Evolutionary conservation across 2,888 invertebrate genomes (phyloP), one percentile per base, ranked within the genome.

Genomic region (Cosmia trapezina): DNA sequence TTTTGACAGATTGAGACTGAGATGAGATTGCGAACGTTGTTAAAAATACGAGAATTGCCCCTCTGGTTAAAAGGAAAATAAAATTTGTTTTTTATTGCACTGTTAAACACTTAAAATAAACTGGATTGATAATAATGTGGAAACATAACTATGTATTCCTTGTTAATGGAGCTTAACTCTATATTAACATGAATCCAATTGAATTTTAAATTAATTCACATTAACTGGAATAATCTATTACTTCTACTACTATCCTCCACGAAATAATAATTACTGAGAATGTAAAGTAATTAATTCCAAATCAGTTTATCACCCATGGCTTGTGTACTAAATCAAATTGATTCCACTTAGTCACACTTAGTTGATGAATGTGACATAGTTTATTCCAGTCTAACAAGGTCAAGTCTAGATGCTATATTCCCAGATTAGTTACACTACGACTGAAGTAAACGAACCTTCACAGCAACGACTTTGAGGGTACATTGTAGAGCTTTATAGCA

Each of bases 401-500:
- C 82, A 76, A 61, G 37, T 72, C 57, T 70, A 69, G 53, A 72
- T 59, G 45, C n/a, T 56, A 3, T 73, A 33, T 51, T 54, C 69
- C 43, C 53, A 53, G 62, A 60, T 80, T 71, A 80, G 76, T 62
- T 51, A 66, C 51, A 70, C 51, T 60, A 56, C 43, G 56, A 54
- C 69, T 71, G 22, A 73, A 66, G 71, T 65, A 65, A 72, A 73
- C 54, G 68, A 70, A 73, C 76, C 70, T 60, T 79, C 56, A 57
- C 70, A 67, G 60, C 28, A 53, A 77, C 28, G 65, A 70, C 72
- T 70, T 76, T 74, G 73, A 80, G 63, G 69, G 74, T 78, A 80
- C 57, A 75, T 62, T 80, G 68, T 72, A 57, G 12, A 77, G 53
- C 61, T 80, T 77, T 71, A 81, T 62, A 57, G 78, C 47, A 77